Base-by-base conservation (phyloP, 2,113 vertebrate genomes). In the Ancistrus triradiatus region DNA sequence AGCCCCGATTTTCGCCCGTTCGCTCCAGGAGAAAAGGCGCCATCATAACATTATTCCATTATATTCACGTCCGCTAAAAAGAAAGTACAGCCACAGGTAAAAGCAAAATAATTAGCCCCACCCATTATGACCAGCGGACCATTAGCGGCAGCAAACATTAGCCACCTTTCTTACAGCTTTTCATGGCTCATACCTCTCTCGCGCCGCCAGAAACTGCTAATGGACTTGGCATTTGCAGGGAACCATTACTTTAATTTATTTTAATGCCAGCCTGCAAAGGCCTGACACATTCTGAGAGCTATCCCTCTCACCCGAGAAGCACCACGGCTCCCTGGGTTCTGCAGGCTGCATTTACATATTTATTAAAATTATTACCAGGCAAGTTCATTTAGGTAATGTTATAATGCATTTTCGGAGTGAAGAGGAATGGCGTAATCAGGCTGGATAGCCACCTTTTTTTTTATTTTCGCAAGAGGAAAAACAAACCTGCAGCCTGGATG, bases 191-290 rank as follows among this genome's bases (percentile, higher is more conserved):
- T 67, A 63, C 66, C 59, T 72, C 59, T 71, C 27, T 68, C 51
- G 38, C 40, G 18, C 68, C 60, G 31, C 47, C 46, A 49, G 44
- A 57, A 50, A 60, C 50, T 51, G 57, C 68, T 76, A 77, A 74
- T 76, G 59, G 68, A 66, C 51, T 63, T 76, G 73, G 68, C 73
- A 77, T 76, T 77, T 75, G 60, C 65, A 65, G 43, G 46, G 68
- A 53, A 56, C 25, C 70, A 69, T 63, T 73, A 47, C 63, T 69
- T 75, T 68, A 71, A 75, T 77, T 74, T 67, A 72, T 74, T 77
- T 73, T 75, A 79, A 74, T 68, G 56, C 63, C 48, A 61, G 56
- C 59, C 63, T 9, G 22, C 59, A 65, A 58, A 56, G 66, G 42
- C 63, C 55, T 48, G 63, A 68, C 31, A 56, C 40, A 51, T 72